Percentiles rank a stretch among this genome's conserved stretches.
phyloP scores from a whole-genome alignment of 2,113 vertebrate species.

The Halcyon senegalensis region DNA sequence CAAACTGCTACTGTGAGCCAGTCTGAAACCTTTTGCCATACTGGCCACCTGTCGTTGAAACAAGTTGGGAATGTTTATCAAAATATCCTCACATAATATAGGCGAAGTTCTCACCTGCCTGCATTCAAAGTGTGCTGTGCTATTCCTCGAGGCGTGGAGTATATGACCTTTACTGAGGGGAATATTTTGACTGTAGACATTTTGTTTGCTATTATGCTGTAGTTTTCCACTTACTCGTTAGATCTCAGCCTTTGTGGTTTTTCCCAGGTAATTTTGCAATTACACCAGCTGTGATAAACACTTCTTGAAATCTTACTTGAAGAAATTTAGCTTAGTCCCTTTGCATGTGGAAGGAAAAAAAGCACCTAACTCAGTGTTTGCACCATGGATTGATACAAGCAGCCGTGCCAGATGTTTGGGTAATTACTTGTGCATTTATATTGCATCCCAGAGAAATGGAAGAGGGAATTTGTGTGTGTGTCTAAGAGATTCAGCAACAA shows the following conservation, averaged over 20 bases:
- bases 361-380: not conserved
- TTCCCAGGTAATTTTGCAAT: slow-evolving; percentile 27
- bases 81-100: not conserved
- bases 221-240: not conserved
- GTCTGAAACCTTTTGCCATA: not conserved
- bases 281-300: slow-evolving; percentile 14
- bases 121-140: not conserved
- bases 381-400: not conserved
- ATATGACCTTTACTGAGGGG: not conserved
- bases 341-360: not conserved
- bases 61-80: not conserved
- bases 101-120: not conserved
- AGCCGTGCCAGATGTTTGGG: not conserved
- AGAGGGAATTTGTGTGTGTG: not conserved
- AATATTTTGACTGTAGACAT: not conserved
- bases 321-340: not conserved
- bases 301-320: not conserved
- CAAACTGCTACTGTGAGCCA: not conserved
- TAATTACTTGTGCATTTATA: not conserved
- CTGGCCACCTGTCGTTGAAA: not conserved
- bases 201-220: not conserved
- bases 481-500: not conserved
- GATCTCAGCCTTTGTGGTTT: not conserved
- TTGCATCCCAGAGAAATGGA: not conserved
- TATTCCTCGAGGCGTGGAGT: not conserved